phyloP scores from a whole-genome alignment of 2,888 invertebrate species.

The Megastigmus dorsalis region DNA sequence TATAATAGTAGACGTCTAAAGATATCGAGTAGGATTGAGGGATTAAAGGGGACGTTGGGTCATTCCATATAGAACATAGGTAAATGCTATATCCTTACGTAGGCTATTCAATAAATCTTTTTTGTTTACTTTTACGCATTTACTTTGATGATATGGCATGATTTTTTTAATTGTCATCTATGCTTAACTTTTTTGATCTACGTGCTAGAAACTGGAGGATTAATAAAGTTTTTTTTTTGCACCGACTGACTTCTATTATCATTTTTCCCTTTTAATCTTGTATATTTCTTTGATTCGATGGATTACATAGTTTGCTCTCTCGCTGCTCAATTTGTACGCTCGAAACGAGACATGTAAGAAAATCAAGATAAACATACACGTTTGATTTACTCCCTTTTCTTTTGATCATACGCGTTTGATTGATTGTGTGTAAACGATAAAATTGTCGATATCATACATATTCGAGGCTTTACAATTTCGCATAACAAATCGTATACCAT shows the following conservation, averaged over 20 bases:
- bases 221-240: slow-evolving; percentile 40
- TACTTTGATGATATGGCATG: slow-evolving; percentile 55
- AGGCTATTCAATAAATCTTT: slow-evolving; percentile 34
- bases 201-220: slow-evolving; percentile 39
- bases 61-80: slow-evolving; percentile 53
- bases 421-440: not conserved
- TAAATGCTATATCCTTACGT: slow-evolving; percentile 44
- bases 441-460: not conserved
- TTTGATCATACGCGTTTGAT: slow-evolving; percentile 22
- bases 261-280: slow-evolving; percentile 12
- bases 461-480: slow-evolving; percentile 7
- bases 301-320: slow-evolving; percentile 6
- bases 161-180: slow-evolving; percentile 34
- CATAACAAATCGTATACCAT: slow-evolving; percentile 33
- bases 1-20: slow-evolving; percentile 57
- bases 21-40: slow-evolving; percentile 51
- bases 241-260: slow-evolving; percentile 23
- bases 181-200: slow-evolving; percentile 21
- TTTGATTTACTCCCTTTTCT: slow-evolving; percentile 1
- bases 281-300: slow-evolving; percentile 12
- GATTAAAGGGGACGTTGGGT: slow-evolving; percentile 26
- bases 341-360: no score
- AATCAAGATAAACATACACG: not conserved
- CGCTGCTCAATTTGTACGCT: slow-evolving; percentile 35
- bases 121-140: not conserved